A percentile compares a stretch with the other conserved stretches of the same genome.
Conservation (phyloP, 2,888 invertebrate genomes). For the Xestia xanthographa region DNA sequence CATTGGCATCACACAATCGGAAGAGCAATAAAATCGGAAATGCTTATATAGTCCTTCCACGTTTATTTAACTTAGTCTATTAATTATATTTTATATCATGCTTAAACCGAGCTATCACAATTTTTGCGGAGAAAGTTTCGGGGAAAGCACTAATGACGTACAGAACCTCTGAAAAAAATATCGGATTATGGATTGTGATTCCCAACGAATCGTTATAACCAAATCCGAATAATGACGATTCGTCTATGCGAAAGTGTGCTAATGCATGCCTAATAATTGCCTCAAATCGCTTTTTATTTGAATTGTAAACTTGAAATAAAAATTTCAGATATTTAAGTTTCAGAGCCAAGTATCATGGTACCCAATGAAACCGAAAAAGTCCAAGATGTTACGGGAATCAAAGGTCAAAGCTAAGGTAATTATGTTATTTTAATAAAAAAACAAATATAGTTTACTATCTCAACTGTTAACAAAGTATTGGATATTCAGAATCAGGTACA, state of each 20-base stretch:
- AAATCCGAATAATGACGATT: neutral
- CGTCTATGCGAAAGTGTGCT: neutral
- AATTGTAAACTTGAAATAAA: conserved; percentile 13
- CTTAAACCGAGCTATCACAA: no score
- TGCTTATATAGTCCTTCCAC: neutral
- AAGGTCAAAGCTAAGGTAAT: neutral
- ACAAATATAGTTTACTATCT: neutral
- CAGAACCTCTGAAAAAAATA: neutral
- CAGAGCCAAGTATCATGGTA: neutral
- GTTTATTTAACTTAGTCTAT: neutral
- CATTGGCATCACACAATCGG: no score
- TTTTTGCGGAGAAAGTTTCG: no score
- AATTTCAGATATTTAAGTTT: neutral
- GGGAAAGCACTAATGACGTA: no score
- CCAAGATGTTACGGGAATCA: neutral
- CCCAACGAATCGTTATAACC: neutral
- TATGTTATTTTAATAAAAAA: neutral
- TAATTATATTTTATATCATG: no score
- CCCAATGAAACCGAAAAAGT: neutral
- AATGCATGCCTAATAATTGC: neutral
- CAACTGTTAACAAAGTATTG: neutral
- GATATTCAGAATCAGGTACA: conserved; percentile 47
- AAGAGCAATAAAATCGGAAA: neutral
- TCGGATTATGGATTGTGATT: neutral
- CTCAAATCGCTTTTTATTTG: neutral